Percentiles rank a stretch among this genome's conserved stretches.
These are phyloP conservation scores for Scaptomyza cyrtandrae DNA, from an alignment of 2,888 invertebrate genomes.

Conservation along the genomic window DNA sequence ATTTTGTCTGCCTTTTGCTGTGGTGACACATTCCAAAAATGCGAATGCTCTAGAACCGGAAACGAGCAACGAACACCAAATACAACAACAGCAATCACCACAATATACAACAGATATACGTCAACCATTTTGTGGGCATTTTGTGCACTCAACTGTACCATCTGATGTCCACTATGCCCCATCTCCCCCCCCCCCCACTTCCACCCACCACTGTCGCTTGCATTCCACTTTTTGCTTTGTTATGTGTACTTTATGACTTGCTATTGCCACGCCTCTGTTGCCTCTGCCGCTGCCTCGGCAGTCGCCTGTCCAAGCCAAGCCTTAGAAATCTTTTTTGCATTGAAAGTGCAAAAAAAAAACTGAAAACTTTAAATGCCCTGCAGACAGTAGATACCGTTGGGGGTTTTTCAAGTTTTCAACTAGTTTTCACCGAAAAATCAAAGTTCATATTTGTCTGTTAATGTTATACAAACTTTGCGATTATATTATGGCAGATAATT, in stretches of 20 bases:
- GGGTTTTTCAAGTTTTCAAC: background rate
- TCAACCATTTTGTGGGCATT: conserved; percentile 68
- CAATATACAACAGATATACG: conserved; percentile 41
- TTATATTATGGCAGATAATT: background rate
- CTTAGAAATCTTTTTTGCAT: conserved; percentile 37
- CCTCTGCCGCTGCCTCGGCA: background rate
- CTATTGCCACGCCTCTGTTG: conserved; percentile 33
- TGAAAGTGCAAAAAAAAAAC: conserved; percentile 51
- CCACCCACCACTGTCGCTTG: background rate
- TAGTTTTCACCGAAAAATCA: conserved; percentile 1
- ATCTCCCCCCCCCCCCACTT: background rate
- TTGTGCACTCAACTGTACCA: conserved; percentile 66
- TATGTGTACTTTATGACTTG: conserved; percentile 72
- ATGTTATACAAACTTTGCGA: background rate
- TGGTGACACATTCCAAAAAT: conserved; percentile 67
- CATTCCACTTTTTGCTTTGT: conserved; percentile 44
- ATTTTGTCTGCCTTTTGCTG: conserved; percentile 51
- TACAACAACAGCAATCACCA: conserved; percentile 15
- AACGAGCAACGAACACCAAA: conserved; percentile 41
- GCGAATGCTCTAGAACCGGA: conserved; percentile 57
- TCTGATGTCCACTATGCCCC: conserved; percentile 33
- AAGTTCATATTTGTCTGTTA: background rate
- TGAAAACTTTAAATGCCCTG: conserved; percentile 31
- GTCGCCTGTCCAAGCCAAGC: background rate
- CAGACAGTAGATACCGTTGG: background rate